A percentile compares a stretch with the other conserved stretches of the same genome.
These are phyloP conservation scores for Gasteruption jaculator DNA, from an alignment of 2,888 invertebrate genomes.

Conservation along the genomic window DNA sequence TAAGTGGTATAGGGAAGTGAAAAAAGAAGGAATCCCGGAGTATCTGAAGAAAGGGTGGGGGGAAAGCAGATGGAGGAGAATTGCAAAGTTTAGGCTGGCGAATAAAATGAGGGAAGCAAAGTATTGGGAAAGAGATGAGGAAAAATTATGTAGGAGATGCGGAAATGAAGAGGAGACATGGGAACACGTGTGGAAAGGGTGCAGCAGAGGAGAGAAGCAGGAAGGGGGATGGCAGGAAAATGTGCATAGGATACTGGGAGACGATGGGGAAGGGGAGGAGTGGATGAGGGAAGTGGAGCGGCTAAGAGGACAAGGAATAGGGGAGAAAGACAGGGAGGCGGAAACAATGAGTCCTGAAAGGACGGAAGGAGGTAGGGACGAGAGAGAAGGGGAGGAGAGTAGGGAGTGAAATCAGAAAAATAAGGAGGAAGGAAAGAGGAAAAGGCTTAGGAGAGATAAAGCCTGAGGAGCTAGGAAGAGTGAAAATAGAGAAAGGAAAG, in stretches of 20 bases:
- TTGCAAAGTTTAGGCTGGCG: neutral
- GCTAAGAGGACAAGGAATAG: too few relatives aligned
- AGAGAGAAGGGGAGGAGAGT: too few relatives aligned
- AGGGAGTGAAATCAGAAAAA: too few relatives aligned
- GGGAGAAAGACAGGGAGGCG: too few relatives aligned
- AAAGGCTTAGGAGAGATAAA: too few relatives aligned
- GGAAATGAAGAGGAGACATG: neutral
- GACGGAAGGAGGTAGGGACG: too few relatives aligned
- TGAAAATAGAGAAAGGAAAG: too few relatives aligned
- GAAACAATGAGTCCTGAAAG: too few relatives aligned
- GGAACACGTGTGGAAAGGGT: neutral
- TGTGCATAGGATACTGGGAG: neutral
- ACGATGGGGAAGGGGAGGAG: neutral
- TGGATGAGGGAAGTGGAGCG: neutral
- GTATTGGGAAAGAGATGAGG: neutral
- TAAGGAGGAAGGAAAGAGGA: too few relatives aligned
- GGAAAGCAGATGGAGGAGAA: too few relatives aligned
- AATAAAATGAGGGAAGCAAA: constrained; percentile 4
- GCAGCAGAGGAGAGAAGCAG: neutral
- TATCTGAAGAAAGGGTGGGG: constrained; percentile 2
- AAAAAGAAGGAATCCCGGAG: neutral
- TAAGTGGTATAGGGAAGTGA: neutral
- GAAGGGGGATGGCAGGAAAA: neutral
- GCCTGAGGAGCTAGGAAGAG: too few relatives aligned
- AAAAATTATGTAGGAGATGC: neutral